Conservation (phyloP, 2,113 vertebrate genomes). For the Gulo gulo region DNA sequence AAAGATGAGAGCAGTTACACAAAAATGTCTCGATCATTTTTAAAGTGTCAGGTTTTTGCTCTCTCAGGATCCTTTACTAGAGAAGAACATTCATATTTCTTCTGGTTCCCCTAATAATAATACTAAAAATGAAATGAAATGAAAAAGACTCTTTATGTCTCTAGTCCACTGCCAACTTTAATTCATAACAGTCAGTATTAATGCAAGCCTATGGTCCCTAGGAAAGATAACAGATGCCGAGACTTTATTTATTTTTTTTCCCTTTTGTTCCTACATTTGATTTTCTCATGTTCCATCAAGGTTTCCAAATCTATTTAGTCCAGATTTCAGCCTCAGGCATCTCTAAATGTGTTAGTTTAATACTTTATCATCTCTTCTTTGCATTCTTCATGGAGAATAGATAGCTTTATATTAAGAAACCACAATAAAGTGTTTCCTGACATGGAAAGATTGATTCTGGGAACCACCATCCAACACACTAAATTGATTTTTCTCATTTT, state of each 20-base stretch:
- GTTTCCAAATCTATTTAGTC: conserved; percentile 30
- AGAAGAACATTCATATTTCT: conserved; percentile 70
- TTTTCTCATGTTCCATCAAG: conserved; percentile 56
- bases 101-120: conserved; percentile 44
- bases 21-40: conserved; percentile 62
- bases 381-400: conserved; percentile 44
- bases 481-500: conserved; percentile 34
- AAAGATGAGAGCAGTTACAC: conserved; percentile 54
- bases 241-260: background rate
- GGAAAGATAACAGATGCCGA: background rate
- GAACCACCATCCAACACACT: conserved; percentile 2
- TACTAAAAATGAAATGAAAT: conserved; percentile 50
- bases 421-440: conserved; percentile 26
- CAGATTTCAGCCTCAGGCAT: conserved; percentile 49
- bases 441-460: conserved; percentile 42
- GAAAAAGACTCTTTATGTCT: conserved; percentile 29
- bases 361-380: background rate
- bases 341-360: conserved; percentile 42
- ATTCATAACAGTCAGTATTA: conserved; percentile 66
- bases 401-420: conserved; percentile 51
- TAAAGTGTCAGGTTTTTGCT: conserved; percentile 53
- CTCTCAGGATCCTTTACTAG: conserved; percentile 64
- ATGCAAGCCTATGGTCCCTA: conserved; percentile 44
- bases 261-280: conserved; percentile 38
- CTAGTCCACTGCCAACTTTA: conserved; percentile 39